These are phyloP conservation scores for Kryptopterus vitreolus DNA, from an alignment of 2,797 vertebrate genomes.

Conservation along the genomic window DNA sequence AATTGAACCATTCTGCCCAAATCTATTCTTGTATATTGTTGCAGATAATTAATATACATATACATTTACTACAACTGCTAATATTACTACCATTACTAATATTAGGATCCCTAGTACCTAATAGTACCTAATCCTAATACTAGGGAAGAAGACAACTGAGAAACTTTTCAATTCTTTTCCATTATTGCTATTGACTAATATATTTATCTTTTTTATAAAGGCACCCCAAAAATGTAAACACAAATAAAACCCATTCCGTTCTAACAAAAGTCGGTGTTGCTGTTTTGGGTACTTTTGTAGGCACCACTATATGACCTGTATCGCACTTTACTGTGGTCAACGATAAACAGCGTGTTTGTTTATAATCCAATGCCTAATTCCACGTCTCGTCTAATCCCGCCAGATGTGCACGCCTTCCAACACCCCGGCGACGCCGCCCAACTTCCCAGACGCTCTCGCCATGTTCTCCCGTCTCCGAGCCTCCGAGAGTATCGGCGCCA, in stretches of 20 bases:
- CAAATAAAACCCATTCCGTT: neutral
- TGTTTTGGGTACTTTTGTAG: neutral
- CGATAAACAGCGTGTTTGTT: neutral
- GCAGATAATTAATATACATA: too few relatives aligned
- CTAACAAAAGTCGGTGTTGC: neutral
- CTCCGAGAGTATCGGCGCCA: constrained; percentile 78
- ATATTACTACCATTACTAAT: too few relatives aligned
- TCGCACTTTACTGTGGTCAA: neutral
- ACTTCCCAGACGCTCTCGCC: constrained; percentile 82
- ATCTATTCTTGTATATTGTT: too few relatives aligned
- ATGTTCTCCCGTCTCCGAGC: constrained; percentile 86
- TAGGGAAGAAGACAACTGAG: neutral
- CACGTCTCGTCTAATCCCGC: neutral
- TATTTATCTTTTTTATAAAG: neutral
- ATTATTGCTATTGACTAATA: too few relatives aligned
- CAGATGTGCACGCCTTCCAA: constrained; percentile 88
- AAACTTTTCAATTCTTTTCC: neutral
- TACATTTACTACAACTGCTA: too few relatives aligned
- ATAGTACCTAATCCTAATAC: neutral
- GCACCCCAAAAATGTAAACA: neutral
- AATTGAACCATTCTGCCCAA: too few relatives aligned
- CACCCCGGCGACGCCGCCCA: constrained; percentile 84
- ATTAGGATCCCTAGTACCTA: too few relatives aligned
- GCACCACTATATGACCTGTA: neutral
- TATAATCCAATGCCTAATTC: neutral